phyloP scores from a whole-genome alignment of 1,140 invertebrate genomes.

The Bradysia coprophila region DNA sequence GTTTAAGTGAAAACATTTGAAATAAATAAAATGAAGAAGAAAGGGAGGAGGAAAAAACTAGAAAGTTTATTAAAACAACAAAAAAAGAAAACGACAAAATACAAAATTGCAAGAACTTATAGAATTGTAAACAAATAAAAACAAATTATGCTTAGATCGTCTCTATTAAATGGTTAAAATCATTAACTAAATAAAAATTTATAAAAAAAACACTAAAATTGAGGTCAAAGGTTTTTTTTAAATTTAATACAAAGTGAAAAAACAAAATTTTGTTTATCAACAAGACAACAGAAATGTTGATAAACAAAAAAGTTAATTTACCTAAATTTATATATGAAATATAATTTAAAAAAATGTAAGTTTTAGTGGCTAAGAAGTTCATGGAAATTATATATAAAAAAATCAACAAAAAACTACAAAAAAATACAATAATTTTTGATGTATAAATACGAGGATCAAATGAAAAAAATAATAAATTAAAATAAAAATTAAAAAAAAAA shows the following conservation, averaged over 20 bases:
- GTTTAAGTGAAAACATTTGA: constrained; percentile 16
- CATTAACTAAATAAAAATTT: constrained; percentile 1
- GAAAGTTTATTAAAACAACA: background rate
- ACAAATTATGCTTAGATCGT: too few relatives aligned
- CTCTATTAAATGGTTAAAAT: too few relatives aligned
- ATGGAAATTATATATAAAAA: background rate
- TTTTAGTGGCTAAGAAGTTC: constrained; percentile 2
- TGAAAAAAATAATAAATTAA: background rate
- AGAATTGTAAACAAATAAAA: background rate
- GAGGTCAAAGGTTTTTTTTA: constrained; percentile 8
- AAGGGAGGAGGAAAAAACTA: constrained; percentile 1
- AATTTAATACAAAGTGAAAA: constrained; percentile 1
- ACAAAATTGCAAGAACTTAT: background rate
- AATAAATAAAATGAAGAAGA: constrained; percentile 13
- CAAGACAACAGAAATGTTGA: constrained; percentile 1
- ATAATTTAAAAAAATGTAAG: background rate
- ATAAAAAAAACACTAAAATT: constrained; percentile 5
- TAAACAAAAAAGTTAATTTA: constrained; percentile 4
- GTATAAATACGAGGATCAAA: background rate
- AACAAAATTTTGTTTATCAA: too few relatives aligned
- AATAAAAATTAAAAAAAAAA: background rate
- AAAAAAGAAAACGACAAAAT: constrained; percentile 1
- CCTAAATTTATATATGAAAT: constrained; percentile 3
- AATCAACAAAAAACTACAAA: constrained; percentile 2
- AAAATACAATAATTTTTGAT: constrained; percentile 1